Evolutionary conservation across 2,113 vertebrate species (phyloP), one percentile per base, ranked within the genome.

Genomic region (Cephalopholis sonnerati): DNA sequence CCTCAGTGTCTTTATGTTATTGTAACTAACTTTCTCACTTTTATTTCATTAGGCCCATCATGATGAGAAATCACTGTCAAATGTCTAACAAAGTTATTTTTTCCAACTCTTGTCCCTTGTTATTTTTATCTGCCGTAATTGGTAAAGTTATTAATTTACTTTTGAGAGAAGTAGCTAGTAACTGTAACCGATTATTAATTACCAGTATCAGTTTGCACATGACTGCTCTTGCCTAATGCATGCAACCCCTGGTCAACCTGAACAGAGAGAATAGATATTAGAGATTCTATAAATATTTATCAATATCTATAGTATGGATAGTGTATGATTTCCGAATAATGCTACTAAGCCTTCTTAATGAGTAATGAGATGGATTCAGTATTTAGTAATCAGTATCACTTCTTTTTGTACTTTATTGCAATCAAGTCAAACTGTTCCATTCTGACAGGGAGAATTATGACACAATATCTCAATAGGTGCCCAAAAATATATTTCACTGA

Each of bases 401-500:
- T 58, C 57, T 44, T 53, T 25, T 73, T 39, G 53, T 85, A 3
- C 59, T 87, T 93, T 91, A 92, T 84, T 92, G 76, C 77, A 79
- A 63, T 91, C 53, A 70, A 61, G 71, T 82, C 53, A 72, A 77
- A 71, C 53, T 41, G 9, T 9, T 88, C 77, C 77, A 85, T 87
- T 78, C 51, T 36, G 27, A 86, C 76, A 73, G 76, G 63, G 59
- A 80, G 72, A 65, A 76, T 76, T 74, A 87, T 81, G 79, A 79
- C 76, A 91, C 82, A 9, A 79, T 36, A 80, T 81, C 66, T 87
- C 77, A 70, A 79, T 74, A 87, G 78, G 77, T 81, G 86, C 82
- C 65, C 57, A 89, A 93, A 86, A 91, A 65, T 32, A 90, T 79
- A 88, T 78, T 83, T 91, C 39, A 77, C 72, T 88, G 29, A 83